Evolutionary conservation across 2,113 vertebrate genomes (phyloP), one percentile per base, ranked within the genome.

Genomic region (Rhinopomastus cyanomelas): DNA sequence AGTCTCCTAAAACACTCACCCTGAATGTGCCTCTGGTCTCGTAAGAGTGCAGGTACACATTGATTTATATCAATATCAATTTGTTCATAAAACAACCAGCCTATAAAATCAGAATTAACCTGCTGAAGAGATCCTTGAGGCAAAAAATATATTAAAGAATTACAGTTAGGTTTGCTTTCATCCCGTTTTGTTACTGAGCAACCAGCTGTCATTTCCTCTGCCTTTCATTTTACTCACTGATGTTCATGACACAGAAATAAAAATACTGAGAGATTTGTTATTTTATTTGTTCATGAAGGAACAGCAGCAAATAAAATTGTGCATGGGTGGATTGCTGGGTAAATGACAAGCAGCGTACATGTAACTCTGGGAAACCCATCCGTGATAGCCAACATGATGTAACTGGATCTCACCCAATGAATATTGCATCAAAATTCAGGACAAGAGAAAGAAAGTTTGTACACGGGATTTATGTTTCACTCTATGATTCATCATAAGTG

Each of bases 401-500:
- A 88, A 92, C 67, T 89, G 91, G 66, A 88, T 90, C 77, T 94
- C 85, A 85, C 61, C 95, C 81, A 85, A 91, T 96, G 95, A 97
- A 97, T 96, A 96, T 69, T 96, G 86, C 75, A 95, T 39, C 81
- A 69, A 93, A 82, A 92, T 69, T 93, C 75, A 92, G 90, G 94
- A 59, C 15, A 89, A 89, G 95, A 86, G 96, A 94, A 66, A 89
- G 67, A 88, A 94, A 96, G 25, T 90, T 97, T 96, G 95, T 96
- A 93, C 78, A 74, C 88, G 87, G 96, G 93, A 97, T 95, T 95
- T 96, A 96, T 96, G 87, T 92, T 96, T 96, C 76, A 87, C 66
- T 94, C 89, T 85, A 65, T 42, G 59, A 96, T 90, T 93, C 42
- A 92, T 84, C 72, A 61, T 78, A 96, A 97, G 93, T 92, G 61